Evolutionary conservation across 2,888 invertebrate genomes (phyloP).

Genomic region (Adineta ricciae): DNA sequence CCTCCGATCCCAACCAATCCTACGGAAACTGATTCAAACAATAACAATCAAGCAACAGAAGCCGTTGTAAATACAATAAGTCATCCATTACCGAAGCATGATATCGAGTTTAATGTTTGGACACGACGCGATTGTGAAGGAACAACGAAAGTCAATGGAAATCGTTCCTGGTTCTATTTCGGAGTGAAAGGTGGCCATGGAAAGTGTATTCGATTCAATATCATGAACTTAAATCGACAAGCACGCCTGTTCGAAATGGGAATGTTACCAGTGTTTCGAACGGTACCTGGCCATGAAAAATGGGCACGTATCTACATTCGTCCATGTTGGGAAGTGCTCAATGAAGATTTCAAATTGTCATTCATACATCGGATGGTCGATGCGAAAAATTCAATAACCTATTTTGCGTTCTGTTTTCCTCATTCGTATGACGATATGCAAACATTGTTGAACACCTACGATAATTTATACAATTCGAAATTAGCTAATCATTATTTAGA

Average conservation of each 20-base stretch:
- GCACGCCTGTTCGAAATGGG: constrained; percentile 79
- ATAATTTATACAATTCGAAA: constrained; percentile 44
- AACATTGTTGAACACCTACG: constrained; percentile 62
- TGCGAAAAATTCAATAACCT: constrained; percentile 59
- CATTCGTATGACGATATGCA: constrained; percentile 74
- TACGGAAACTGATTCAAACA: not conserved
- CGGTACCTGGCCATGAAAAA: constrained; percentile 64
- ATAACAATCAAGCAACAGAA: not conserved
- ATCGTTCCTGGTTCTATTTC: constrained; percentile 76
- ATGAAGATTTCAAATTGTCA: constrained; percentile 47
- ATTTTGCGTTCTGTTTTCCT: constrained; percentile 82
- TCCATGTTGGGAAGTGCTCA: constrained; percentile 63
- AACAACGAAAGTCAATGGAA: constrained; percentile 21
- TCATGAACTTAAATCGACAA: constrained; percentile 77
- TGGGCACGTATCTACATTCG: constrained; percentile 76
- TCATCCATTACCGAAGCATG: constrained; percentile 16
- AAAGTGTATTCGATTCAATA: constrained; percentile 63
- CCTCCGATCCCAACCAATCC: not conserved
- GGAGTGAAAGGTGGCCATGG: constrained; percentile 60
- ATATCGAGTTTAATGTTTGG: constrained; percentile 34
- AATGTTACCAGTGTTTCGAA: constrained; percentile 70
- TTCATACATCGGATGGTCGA: constrained; percentile 59
- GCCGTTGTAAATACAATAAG: not conserved
- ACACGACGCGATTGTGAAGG: constrained; percentile 31
- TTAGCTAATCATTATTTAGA: constrained; percentile 43